phyloP scores from a whole-genome alignment of 2,113 vertebrate species.

The Psephotus haematonotus region DNA sequence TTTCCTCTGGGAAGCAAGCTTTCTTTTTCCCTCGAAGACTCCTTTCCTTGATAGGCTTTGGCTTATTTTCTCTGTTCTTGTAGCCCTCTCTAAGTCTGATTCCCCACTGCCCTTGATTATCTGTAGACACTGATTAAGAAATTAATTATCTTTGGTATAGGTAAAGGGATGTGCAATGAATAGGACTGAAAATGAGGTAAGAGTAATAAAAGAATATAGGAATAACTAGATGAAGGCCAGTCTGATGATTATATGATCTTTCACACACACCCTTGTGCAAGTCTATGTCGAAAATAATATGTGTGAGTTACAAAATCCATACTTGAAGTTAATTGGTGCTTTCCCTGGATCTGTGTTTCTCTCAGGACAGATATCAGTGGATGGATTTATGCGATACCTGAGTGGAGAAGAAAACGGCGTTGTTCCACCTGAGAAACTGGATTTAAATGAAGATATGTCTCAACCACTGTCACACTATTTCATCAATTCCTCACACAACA shows the following conservation, averaged over 20 bases:
- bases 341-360: constrained; percentile 19
- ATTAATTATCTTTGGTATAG: not conserved
- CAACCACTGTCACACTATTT: constrained; percentile 96
- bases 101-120: not conserved
- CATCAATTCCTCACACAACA: constrained; percentile 98
- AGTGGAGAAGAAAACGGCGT: constrained; percentile 95
- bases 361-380: constrained; percentile 95
- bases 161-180: not conserved
- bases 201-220: not conserved
- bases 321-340: not conserved
- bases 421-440: constrained; percentile 96
- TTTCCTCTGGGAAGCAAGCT: not conserved
- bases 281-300: not conserved
- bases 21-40: not conserved
- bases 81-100: not conserved
- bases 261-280: not conserved
- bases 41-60: not conserved
- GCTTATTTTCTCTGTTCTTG: not conserved
- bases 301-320: not conserved
- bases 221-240: not conserved
- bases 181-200: not conserved
- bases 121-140: not conserved
- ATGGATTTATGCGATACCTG: constrained; percentile 92
- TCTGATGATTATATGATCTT: not conserved
- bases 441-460: constrained; percentile 98